A percentile compares a stretch with the other conserved stretches of the same genome.
Conservation (phyloP, 2,113 vertebrate species). For the Silurus glanis region DNA sequence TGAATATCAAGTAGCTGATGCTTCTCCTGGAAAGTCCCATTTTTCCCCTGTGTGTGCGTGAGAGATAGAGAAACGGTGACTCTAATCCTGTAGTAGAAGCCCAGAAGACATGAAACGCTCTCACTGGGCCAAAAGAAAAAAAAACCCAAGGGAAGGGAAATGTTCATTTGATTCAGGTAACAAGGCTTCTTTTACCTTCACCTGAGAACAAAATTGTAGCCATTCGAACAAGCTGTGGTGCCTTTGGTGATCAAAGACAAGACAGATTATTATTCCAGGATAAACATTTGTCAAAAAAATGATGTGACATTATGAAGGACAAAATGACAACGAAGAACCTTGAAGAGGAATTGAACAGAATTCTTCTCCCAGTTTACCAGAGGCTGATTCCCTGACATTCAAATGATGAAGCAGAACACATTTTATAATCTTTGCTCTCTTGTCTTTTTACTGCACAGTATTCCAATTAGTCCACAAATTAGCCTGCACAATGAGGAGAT, state of each 20-base stretch:
- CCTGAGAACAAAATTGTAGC: not conserved
- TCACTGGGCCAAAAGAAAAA: constrained; percentile 41
- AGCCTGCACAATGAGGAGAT: not conserved
- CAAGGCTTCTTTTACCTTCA: not conserved
- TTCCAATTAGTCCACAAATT: constrained; percentile 12
- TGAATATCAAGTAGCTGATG: constrained; percentile 72
- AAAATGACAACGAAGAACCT: constrained; percentile 1
- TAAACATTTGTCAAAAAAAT: not conserved
- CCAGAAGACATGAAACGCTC: constrained; percentile 43
- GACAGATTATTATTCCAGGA: not conserved
- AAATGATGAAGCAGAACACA: not conserved
- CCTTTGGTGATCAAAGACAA: not conserved
- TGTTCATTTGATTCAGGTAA: not conserved
- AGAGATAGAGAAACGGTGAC: not conserved
- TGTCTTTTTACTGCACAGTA: not conserved
- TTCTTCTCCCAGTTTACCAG: not conserved
- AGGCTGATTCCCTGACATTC: not conserved
- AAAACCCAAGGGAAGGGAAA: constrained; percentile 54
- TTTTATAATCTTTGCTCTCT: not conserved
- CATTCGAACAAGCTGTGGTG: not conserved
- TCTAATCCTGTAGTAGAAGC: constrained; percentile 54
- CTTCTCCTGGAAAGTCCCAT: constrained; percentile 51
- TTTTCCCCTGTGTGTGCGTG: not conserved
- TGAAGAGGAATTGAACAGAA: not conserved
- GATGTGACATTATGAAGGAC: too few relatives aligned